Conservation (phyloP, 2,888 invertebrate species). For the Sphaeridia pumilis region DNA sequence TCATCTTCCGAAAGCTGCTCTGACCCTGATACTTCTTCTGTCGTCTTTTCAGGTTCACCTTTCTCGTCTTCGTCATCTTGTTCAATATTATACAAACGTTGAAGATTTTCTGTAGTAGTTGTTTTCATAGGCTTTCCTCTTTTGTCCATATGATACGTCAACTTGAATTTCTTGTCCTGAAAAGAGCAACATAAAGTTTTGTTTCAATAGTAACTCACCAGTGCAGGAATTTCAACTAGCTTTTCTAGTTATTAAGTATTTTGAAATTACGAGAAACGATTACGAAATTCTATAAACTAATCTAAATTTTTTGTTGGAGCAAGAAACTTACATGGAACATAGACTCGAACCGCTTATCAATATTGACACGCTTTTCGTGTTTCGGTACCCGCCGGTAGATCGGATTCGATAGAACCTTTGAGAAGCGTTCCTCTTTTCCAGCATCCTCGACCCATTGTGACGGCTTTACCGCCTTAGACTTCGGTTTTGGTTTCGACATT, state of each 20-base stretch:
- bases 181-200: slow-evolving; percentile 1
- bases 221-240: neutral
- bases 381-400: slow-evolving; percentile 74
- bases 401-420: slow-evolving; percentile 72
- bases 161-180: slow-evolving; percentile 69
- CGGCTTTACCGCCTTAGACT: too few species aligned
- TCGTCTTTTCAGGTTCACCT: slow-evolving; percentile 33
- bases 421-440: slow-evolving; percentile 50
- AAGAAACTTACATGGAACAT: slow-evolving; percentile 59
- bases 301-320: neutral
- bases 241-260: neutral
- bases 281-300: neutral
- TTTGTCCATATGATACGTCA: slow-evolving; percentile 82
- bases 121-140: slow-evolving; percentile 71
- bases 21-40: slow-evolving; percentile 23
- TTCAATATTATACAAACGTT: slow-evolving; percentile 68
- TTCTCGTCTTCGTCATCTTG: slow-evolving; percentile 38
- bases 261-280: neutral
- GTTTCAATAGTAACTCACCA: neutral
- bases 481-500: too few species aligned
- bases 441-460: slow-evolving; percentile 2
- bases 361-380: slow-evolving; percentile 74
- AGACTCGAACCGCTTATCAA: slow-evolving; percentile 85
- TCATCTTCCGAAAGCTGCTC: slow-evolving; percentile 17
- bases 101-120: slow-evolving; percentile 69